Base-by-base conservation (phyloP, 2,888 invertebrate genomes). In the Liposcelis brunnea region DNA sequence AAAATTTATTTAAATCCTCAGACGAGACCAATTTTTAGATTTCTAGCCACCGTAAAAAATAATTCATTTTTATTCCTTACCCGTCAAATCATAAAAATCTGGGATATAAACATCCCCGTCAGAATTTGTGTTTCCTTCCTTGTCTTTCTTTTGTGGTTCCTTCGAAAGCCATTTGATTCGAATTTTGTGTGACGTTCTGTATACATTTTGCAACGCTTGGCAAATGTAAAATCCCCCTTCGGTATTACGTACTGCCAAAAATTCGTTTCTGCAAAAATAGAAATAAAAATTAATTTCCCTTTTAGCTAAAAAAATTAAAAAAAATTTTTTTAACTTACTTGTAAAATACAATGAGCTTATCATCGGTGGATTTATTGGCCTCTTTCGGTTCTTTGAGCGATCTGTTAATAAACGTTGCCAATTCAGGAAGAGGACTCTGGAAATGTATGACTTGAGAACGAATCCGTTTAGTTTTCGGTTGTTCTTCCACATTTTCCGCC, bases 151-250 rank as follows among this genome's bases (percentile, higher is more conserved):
- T n/a, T n/a, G n/a, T n/a, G n/a, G n/a, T 44, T 56, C 55, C 59
- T 84, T 81, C 0, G 85, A 83, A 44, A 90, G 66, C 91, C 91
- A 91, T 57, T 87, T 80, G 55, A 91, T 90, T 58, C 80, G 80
- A 59, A 90, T 87, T 61, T 80, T 80, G 48, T 80, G 74, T 31
- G 86, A 84, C 42, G 77, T 77, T 58, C 82, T 82, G 64, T 85
- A 87, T 48, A 91, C 83, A 62, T 91, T 90, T 66, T 90, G 89
- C 65, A 83, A 75, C 1, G 87, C 76, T 62, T 90, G 87, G 61
- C 91, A 91, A 48, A 91, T 74, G 61, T 81, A 86, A 65, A 84
- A 85, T 50, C 81, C 75, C 52, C 87, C 87, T 60, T 87, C 87
- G 0, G 83, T 81, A 61, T 90, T 91, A 53, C 91, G 75, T 1